Evolutionary conservation across 2,888 invertebrate species (phyloP).

Genomic region (Pammene aurita): DNA sequence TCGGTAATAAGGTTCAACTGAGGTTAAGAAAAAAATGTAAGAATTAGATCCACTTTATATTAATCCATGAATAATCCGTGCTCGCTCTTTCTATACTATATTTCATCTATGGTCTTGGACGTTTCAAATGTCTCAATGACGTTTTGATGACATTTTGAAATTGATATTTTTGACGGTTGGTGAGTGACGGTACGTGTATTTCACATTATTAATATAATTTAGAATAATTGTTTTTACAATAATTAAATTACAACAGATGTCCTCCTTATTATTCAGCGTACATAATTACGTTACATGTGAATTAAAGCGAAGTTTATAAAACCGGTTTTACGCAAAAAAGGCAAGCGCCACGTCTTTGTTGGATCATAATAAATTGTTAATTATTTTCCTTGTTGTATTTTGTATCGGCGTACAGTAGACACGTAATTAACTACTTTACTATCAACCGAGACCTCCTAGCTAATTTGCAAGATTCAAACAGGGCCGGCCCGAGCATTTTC

Average conservation of each 20-base stretch:
- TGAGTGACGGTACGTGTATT: constrained; percentile 11
- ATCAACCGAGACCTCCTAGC: not conserved
- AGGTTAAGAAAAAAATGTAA: too few relatives aligned
- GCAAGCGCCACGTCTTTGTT: not conserved
- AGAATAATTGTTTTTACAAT: not conserved
- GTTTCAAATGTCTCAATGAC: not conserved
- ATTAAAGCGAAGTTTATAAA: not conserved
- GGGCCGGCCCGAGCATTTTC: too few relatives aligned
- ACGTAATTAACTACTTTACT: constrained; percentile 1
- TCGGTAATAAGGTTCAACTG: too few relatives aligned
- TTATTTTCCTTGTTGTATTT: not conserved
- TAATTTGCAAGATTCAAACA: too few relatives aligned
- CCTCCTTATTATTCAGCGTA: not conserved
- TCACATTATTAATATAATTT: constrained; percentile 9
- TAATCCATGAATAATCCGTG: too few relatives aligned
- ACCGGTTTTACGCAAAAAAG: constrained; percentile 6
- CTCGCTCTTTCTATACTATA: too few relatives aligned
- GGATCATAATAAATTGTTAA: too few relatives aligned
- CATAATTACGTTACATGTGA: not conserved
- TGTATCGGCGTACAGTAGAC: not conserved
- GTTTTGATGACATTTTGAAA: not conserved
- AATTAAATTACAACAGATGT: not conserved
- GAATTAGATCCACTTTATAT: too few relatives aligned
- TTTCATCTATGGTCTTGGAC: not conserved
- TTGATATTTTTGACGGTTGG: constrained; percentile 4